Percentiles rank a stretch among this genome's conserved stretches.
Conservation (phyloP, 2,888 invertebrate genomes). For the Rhynchonema sp. region DNA sequence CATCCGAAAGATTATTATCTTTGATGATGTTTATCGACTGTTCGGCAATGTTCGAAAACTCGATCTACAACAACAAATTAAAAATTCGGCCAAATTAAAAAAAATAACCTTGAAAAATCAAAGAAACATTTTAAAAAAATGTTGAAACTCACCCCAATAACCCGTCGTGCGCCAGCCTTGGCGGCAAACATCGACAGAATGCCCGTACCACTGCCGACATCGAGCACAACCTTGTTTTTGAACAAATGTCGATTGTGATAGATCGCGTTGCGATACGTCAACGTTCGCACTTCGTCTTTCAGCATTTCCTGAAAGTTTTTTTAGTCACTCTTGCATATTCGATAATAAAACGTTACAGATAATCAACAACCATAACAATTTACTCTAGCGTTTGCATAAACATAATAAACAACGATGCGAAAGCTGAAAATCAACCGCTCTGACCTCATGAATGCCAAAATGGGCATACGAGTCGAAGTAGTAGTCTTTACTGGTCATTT, state of each 20-base stretch:
- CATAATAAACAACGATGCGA: neutral
- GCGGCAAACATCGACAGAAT: slow-evolving; percentile 99
- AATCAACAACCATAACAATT: neutral
- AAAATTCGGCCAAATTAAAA: neutral
- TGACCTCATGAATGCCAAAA: slow-evolving; percentile 88
- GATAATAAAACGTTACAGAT: neutral
- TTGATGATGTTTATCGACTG: slow-evolving; percentile 86
- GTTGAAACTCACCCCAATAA: slow-evolving; percentile 48
- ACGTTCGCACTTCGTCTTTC: slow-evolving; percentile 93
- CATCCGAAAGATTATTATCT: slow-evolving; percentile 35
- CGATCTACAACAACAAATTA: slow-evolving; percentile 40
- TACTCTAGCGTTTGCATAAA: neutral
- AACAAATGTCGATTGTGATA: slow-evolving; percentile 97
- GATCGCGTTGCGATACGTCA: slow-evolving; percentile 96
- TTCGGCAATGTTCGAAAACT: slow-evolving; percentile 94
- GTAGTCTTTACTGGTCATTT: slow-evolving; percentile 98
- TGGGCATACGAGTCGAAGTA: slow-evolving; percentile 99
- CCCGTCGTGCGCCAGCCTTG: slow-evolving; percentile 82
- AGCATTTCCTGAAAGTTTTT: slow-evolving; percentile 77
- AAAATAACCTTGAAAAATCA: neutral
- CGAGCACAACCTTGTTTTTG: slow-evolving; percentile 66
- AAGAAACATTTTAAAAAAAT: neutral
- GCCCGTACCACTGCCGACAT: slow-evolving; percentile 96
- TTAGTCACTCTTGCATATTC: neutral
- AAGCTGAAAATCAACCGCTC: neutral